phyloP scores from a whole-genome alignment of 2,888 invertebrate species.

The Plebejus anna region DNA sequence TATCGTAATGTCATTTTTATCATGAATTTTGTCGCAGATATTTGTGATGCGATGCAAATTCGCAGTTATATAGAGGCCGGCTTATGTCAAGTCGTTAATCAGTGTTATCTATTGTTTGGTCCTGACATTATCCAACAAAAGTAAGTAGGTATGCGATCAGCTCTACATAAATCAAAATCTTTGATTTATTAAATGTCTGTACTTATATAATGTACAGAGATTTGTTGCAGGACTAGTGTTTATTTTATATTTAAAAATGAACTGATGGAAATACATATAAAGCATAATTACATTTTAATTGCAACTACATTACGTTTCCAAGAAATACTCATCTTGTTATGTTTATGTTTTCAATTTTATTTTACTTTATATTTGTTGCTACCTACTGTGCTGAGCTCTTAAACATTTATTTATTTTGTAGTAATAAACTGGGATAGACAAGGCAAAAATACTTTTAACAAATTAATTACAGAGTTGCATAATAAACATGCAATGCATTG shows the following conservation, averaged over 20 bases:
- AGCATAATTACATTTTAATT: constrained; percentile 18
- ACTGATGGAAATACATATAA: neutral
- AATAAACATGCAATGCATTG: neutral
- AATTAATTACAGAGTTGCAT: neutral
- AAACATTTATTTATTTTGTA: neutral
- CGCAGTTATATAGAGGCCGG: too few relatives aligned
- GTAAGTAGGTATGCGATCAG: too few relatives aligned
- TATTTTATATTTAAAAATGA: neutral
- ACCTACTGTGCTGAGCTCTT: neutral
- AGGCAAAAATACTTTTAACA: neutral
- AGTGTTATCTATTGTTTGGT: too few relatives aligned
- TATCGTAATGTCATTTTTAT: too few relatives aligned
- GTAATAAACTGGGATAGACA: neutral
- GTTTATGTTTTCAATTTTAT: neutral
- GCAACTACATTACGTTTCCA: neutral
- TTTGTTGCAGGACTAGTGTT: neutral
- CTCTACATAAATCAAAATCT: too few relatives aligned
- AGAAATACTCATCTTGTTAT: neutral
- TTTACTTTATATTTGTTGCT: neutral
- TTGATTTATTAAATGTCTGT: neutral
- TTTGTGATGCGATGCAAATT: too few relatives aligned
- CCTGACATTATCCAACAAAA: too few relatives aligned
- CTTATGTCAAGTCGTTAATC: too few relatives aligned
- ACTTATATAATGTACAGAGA: neutral
- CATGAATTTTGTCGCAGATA: too few relatives aligned